Evolutionary conservation across 2,797 vertebrate species (phyloP).

Genomic region (Mus minutoides): DNA sequence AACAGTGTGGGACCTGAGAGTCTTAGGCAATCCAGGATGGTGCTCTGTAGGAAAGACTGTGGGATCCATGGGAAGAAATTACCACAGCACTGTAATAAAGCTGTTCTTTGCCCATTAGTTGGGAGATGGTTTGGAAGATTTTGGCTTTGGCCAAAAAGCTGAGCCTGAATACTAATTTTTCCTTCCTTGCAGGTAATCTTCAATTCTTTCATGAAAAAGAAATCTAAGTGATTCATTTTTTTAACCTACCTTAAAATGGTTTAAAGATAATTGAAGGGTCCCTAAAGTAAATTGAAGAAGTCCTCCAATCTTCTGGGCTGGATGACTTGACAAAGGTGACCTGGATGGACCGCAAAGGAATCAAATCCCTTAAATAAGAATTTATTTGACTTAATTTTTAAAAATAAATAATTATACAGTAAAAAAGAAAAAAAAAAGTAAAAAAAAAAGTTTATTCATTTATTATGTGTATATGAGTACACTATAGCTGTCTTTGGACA

Average conservation of each 20-base stretch:
- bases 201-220: slow-evolving; percentile 46
- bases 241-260: no score
- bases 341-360: no score
- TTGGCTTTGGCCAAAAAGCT: slow-evolving; percentile 28
- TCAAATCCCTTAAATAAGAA: no score
- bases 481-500: background rate
- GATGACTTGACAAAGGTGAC: no score
- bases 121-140: slow-evolving; percentile 11
- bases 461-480: background rate
- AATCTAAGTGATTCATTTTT: slow-evolving; percentile 9
- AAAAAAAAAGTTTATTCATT: background rate
- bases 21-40: background rate
- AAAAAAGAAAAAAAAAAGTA: no score
- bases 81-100: background rate
- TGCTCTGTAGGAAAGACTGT: background rate
- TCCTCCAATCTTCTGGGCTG: no score
- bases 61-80: background rate
- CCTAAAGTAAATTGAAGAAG: no score
- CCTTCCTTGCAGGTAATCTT: background rate
- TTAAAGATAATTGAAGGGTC: no score
- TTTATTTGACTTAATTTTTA: no score
- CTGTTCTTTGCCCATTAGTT: background rate
- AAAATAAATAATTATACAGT: no score
- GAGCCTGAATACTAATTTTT: background rate
- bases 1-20: background rate